Conservation (phyloP, 2,797 vertebrate genomes). For the Acanthopagrus latus region DNA sequence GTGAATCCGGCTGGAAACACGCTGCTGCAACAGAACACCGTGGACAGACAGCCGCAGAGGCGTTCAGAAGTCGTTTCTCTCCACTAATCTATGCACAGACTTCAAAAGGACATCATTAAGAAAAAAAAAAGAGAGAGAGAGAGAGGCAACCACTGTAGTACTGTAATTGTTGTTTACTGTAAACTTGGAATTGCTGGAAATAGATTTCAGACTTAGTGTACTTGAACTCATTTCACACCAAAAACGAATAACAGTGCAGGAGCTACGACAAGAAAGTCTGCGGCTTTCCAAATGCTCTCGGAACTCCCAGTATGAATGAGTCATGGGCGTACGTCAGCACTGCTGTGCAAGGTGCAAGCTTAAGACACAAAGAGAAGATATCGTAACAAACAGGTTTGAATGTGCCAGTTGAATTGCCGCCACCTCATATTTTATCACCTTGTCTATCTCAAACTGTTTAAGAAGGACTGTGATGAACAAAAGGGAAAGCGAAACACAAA, state of each 20-base stretch:
- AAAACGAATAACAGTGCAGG: conserved; percentile 44
- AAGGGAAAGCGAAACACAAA: background rate
- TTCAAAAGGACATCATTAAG: conserved; percentile 49
- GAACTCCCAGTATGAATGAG: conserved; percentile 49
- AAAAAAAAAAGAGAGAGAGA: conserved; percentile 27
- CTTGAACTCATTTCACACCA: conserved; percentile 38
- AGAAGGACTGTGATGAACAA: background rate
- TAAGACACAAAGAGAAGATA: conserved; percentile 9
- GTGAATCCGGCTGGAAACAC: conserved; percentile 59
- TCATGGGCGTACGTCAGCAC: conserved; percentile 40
- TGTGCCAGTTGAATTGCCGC: background rate
- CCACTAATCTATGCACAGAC: conserved; percentile 41
- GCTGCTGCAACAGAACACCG: conserved; percentile 29
- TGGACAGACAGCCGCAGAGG: conserved; percentile 13
- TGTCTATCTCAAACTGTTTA: background rate
- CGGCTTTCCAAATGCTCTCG: conserved; percentile 41
- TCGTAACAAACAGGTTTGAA: background rate
- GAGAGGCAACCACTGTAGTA: conserved; percentile 28
- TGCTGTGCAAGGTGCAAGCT: conserved; percentile 59
- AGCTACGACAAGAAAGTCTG: conserved; percentile 35
- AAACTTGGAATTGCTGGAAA: conserved; percentile 57
- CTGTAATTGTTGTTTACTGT: conserved; percentile 66
- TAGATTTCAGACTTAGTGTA: conserved; percentile 50
- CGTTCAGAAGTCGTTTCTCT: conserved; percentile 40
- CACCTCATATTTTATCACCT: background rate